Evolutionary conservation across 2,888 invertebrate genomes (phyloP), one percentile per base, ranked within the genome.

Genomic region (Melieria picta): DNA sequence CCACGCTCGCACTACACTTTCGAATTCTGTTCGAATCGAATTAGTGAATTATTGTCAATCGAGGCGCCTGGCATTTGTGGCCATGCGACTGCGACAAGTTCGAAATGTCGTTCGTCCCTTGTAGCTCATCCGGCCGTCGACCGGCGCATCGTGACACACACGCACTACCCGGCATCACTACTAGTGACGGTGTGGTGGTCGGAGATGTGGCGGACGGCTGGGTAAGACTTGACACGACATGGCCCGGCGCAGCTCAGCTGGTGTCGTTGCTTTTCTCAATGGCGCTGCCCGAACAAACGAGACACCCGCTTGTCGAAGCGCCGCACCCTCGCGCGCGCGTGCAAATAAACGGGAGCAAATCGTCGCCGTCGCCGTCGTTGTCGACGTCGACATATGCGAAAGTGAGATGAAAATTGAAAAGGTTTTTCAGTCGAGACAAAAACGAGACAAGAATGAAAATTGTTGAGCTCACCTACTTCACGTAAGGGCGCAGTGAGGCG

Each of bases 391-490:
- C 47, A 66, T 69, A 55, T 73, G 71, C 71, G 69, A 73, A 74
- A 76, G 74, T 75, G 69, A 71, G 75, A 76, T 72, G 72, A 71
- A 71, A 71, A 69, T 65, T 65, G 67, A 71, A 72, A 73, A 70
- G 47, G 43, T 46, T 56, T 65, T 61, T 47, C 13, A 65, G 79
- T 75, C 80, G 81, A 80, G 81, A 78, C 78, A 79, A 79, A 80
- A 79, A 79, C 78, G 79, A 78, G 80, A 81, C 82, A 81, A 80
- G 80, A 80, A 82, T 81, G 81, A 82, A 81, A 79, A 78, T 79
- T 81, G 80, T 57, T 13, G 30, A 30, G 30, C 30, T 30, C 30
- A 30, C 30, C 30, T 30, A 80, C 78, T 82, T 81, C 76, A 82
- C 80, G 81, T 82, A 81, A 82, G 79, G 55, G 72, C 65, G 73